Evolutionary conservation across 1,140 invertebrate species (phyloP).

Genomic region (Euwallacea fornicatus): DNA sequence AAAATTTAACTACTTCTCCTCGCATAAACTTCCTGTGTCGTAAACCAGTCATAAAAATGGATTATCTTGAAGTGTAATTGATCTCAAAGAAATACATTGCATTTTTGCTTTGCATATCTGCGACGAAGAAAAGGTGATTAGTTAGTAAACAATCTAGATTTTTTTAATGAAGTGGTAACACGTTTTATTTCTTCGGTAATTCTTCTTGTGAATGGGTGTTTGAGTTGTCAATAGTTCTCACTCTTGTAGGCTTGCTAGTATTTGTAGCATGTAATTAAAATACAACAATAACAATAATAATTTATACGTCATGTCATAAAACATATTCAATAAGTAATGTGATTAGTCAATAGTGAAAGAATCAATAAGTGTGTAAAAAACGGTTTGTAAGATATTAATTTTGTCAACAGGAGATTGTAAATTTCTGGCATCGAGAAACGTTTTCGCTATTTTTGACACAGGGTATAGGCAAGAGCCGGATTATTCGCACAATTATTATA

Average conservation of each 20-base stretch:
- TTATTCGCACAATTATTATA: too few species aligned
- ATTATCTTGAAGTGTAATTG: conserved; percentile 12
- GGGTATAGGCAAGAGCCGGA: too few species aligned
- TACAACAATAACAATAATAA: too few species aligned
- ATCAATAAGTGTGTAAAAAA: too few species aligned
- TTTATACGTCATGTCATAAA: too few species aligned
- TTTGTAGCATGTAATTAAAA: background rate
- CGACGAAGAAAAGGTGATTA: conserved; percentile 15
- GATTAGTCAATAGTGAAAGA: too few species aligned
- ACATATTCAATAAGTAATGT: too few species aligned
- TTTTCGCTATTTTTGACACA: too few species aligned
- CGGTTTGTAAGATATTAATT: too few species aligned
- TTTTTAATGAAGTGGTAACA: conserved; percentile 5
- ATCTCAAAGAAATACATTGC: conserved; percentile 2
- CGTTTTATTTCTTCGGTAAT: background rate
- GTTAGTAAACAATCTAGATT: conserved; percentile 8
- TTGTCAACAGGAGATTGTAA: too few species aligned
- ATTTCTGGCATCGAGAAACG: too few species aligned
- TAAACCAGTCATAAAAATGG: conserved; percentile 5
- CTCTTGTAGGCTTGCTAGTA: conserved; percentile 2
- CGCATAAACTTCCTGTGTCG: conserved; percentile 1
- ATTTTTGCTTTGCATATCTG: conserved; percentile 8
- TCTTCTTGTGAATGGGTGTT: conserved; percentile 3
- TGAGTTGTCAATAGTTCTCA: conserved; percentile 1
- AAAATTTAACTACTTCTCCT: conserved; percentile 8